Percentiles rank a stretch among this genome's conserved stretches.
These are phyloP conservation scores for Ochotona curzoniae DNA, from an alignment of 2,113 vertebrate species.

Conservation along the genomic window DNA sequence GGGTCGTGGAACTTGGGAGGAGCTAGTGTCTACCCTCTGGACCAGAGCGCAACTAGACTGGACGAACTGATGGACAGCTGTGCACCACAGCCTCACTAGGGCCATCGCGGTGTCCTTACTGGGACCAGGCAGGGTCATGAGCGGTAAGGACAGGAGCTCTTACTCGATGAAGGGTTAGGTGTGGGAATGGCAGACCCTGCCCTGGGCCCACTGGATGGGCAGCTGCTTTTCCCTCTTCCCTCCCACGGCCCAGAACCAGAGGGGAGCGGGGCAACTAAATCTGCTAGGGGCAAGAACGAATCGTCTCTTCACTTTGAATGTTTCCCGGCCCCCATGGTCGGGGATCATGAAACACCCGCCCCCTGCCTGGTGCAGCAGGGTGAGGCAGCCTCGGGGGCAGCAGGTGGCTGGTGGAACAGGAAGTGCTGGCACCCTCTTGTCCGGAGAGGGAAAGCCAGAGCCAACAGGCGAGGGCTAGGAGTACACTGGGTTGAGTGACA, in stretches of 20 bases:
- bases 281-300: background rate
- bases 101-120: background rate
- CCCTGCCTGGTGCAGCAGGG: background rate
- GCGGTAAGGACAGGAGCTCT: background rate
- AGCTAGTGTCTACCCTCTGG: background rate
- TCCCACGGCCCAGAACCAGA: background rate
- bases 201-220: no score
- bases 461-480: background rate
- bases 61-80: background rate
- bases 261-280: background rate
- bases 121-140: background rate
- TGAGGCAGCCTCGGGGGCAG: background rate
- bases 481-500: background rate
- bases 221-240: background rate
- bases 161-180: background rate
- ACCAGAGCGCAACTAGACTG: slow-evolving; percentile 10
- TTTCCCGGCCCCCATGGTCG: background rate
- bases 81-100: background rate
- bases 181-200: no score
- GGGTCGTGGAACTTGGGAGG: background rate
- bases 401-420: background rate
- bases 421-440: background rate
- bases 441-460: background rate
- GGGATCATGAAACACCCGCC: background rate
- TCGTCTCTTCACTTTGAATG: background rate